phyloP scores from a whole-genome alignment of 2,797 vertebrate genomes.

The Cygnus olor region DNA sequence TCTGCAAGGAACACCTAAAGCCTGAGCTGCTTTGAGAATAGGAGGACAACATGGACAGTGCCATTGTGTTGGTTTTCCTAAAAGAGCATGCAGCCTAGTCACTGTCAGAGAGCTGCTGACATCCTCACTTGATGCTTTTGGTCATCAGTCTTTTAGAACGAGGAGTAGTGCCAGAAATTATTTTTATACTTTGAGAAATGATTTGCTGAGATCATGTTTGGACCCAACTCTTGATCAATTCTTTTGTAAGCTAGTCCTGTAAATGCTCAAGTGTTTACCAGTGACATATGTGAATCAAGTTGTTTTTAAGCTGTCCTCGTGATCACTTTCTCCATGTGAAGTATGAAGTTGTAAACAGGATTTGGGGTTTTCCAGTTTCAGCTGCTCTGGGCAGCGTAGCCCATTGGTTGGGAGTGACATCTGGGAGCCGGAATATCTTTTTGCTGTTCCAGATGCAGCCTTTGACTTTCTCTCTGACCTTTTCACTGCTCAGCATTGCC shows the following conservation, averaged over 20 bases:
- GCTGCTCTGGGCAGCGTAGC: neutral
- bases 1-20: neutral
- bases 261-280: neutral
- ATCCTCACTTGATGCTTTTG: neutral
- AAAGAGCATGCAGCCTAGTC: neutral
- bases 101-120: neutral
- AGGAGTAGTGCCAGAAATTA: neutral
- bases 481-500: slow-evolving; percentile 20
- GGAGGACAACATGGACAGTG: neutral
- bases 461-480: slow-evolving; percentile 31
- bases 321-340: neutral
- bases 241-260: neutral
- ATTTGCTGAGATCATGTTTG: slow-evolving; percentile 29
- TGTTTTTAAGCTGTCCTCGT: neutral
- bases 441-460: slow-evolving; percentile 17
- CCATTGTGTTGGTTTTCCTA: neutral
- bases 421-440: neutral
- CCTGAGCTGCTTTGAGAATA: neutral
- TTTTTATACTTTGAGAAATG: neutral
- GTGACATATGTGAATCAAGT: neutral
- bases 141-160: neutral
- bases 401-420: neutral
- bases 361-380: neutral
- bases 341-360: slow-evolving; percentile 14
- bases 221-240: neutral